These are phyloP conservation scores for Arctia plantaginis DNA, from an alignment of 2,888 invertebrate species.

Conservation along the genomic window DNA sequence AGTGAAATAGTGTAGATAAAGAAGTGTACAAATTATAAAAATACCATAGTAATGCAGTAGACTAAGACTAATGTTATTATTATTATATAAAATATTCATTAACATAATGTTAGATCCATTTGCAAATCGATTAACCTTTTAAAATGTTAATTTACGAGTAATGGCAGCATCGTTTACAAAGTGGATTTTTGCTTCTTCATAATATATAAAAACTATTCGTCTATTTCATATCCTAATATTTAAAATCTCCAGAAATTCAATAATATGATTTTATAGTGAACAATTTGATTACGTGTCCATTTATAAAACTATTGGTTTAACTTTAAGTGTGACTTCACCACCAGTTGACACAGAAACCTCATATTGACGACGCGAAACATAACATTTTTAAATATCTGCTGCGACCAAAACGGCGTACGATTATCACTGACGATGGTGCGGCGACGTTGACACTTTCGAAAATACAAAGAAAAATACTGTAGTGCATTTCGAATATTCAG, in stretches of 20 bases:
- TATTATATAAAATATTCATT: background rate
- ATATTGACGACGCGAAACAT: background rate
- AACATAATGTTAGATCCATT: background rate
- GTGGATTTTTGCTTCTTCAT: background rate
- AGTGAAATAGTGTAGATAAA: background rate
- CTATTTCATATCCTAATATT: background rate
- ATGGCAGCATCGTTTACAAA: background rate
- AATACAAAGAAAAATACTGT: slow-evolving; percentile 28
- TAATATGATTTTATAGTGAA: too few relatives aligned
- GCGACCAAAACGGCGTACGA: background rate
- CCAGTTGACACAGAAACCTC: background rate
- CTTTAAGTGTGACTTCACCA: background rate
- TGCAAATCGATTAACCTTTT: background rate
- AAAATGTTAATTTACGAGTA: background rate
- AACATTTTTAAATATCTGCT: background rate
- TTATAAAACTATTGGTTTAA: too few relatives aligned
- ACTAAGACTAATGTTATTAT: too few relatives aligned
- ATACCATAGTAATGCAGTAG: too few relatives aligned
- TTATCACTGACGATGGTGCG: background rate
- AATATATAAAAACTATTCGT: background rate
- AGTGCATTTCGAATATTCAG: slow-evolving; percentile 37
- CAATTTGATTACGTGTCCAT: too few relatives aligned
- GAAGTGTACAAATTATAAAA: background rate
- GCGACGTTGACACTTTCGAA: slow-evolving; percentile 9
- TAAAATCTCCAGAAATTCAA: background rate